Conservation (phyloP, 2,888 invertebrate genomes). For the Candidula unifasciata region DNA sequence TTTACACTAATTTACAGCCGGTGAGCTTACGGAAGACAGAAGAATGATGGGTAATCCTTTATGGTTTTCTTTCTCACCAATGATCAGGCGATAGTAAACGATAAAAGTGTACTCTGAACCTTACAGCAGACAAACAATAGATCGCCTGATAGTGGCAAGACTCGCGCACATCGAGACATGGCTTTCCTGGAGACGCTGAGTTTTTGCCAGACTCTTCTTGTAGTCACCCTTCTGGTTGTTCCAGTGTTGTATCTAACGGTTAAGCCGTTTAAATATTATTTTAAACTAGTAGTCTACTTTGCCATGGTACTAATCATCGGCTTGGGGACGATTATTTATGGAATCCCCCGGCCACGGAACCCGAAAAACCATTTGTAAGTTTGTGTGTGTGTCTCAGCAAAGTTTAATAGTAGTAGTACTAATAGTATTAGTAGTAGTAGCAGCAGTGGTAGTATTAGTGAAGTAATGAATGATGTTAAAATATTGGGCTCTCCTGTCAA, state of each 20-base stretch:
- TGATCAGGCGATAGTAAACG: slow-evolving; percentile 3
- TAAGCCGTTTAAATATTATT: slow-evolving; percentile 68
- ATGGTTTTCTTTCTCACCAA: no score
- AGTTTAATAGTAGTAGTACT: no score
- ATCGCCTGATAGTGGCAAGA: neutral
- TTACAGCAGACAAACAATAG: neutral
- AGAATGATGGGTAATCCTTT: no score
- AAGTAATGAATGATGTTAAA: no score
- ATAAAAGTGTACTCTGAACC: slow-evolving; percentile 9
- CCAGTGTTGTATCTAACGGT: slow-evolving; percentile 67
- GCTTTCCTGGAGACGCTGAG: slow-evolving; percentile 7
- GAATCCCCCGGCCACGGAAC: slow-evolving; percentile 18
- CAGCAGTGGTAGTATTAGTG: no score
- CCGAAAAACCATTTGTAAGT: slow-evolving; percentile 37
- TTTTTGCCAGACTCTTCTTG: slow-evolving; percentile 19
- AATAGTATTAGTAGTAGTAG: no score
- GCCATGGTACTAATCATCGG: neutral
- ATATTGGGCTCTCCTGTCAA: no score
- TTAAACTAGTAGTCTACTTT: slow-evolving; percentile 66
- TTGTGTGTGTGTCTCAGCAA: neutral
- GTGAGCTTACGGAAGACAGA: no score
- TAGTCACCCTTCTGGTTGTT: slow-evolving; percentile 55
- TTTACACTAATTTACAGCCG: no score
- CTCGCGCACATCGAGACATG: neutral
- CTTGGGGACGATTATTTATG: neutral